These are phyloP conservation scores for Tipula confusa DNA, from an alignment of 2,888 invertebrate species.

Conservation along the genomic window DNA sequence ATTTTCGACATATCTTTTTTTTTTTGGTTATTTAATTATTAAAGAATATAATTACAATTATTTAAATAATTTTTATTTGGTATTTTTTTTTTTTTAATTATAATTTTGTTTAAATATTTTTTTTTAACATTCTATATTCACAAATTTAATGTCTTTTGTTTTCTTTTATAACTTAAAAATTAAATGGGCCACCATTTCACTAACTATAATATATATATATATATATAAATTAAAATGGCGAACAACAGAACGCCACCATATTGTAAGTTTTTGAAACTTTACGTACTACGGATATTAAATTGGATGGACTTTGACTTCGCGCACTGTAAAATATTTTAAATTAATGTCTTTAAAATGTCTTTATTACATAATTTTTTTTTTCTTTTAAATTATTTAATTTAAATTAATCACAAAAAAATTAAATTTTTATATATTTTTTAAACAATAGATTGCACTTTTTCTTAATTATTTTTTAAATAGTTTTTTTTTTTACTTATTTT, in stretches of 20 bases:
- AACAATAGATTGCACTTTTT: conserved; percentile 29
- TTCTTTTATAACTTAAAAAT: not conserved
- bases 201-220: no score
- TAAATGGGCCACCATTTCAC: not conserved
- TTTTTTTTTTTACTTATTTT: no score
- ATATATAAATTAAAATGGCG: not conserved
- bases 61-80: conserved; percentile 27
- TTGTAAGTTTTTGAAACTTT: not conserved
- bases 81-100: conserved; percentile 7
- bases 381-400: conserved; percentile 20
- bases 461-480: not conserved
- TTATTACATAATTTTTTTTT: conserved; percentile 27
- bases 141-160: conserved; percentile 6
- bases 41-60: not conserved
- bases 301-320: conserved; percentile 3
- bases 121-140: not conserved
- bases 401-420: conserved; percentile 25
- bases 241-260: not conserved
- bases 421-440: not conserved
- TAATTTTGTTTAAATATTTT: not conserved
- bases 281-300: not conserved
- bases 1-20: conserved; percentile 32
- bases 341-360: conserved; percentile 22
- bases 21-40: conserved; percentile 27
- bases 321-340: not conserved